A percentile compares a stretch with the other conserved stretches of the same genome.
These are phyloP conservation scores for Apostichopus japonicus DNA, from an alignment of 35 echinoderm and acorn worm genomes.

Conservation along the genomic window DNA sequence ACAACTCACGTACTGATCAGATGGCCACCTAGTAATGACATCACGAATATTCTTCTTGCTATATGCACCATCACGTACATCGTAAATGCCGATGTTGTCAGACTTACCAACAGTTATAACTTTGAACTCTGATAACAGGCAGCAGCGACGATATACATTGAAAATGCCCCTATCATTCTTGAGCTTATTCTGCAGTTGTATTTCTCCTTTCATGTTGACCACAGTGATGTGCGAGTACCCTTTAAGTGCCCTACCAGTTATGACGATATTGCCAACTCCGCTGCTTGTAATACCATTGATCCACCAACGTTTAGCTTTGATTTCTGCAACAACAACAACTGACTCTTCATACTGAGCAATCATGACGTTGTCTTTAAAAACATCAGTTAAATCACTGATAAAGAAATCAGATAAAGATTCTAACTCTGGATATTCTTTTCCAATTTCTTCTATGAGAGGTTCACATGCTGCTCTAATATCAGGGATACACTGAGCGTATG, in stretches of 20 bases:
- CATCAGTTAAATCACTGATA: not conserved
- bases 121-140: too few species aligned
- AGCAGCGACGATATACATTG: too few species aligned
- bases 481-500: not conserved
- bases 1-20: too few species aligned
- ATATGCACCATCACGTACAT: too few species aligned
- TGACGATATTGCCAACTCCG: not conserved
- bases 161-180: too few species aligned
- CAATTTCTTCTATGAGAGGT: not conserved
- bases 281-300: not conserved
- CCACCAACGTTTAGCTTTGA: too few species aligned
- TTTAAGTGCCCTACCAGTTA: not conserved
- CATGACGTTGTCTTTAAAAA: not conserved
- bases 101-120: too few species aligned
- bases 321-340: not conserved
- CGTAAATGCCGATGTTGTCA: not conserved
- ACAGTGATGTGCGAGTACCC: conserved; percentile 1
- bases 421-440: not conserved
- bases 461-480: not conserved
- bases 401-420: not conserved
- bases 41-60: too few species aligned
- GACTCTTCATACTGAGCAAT: not conserved
- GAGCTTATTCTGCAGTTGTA: too few species aligned
- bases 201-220: not conserved
- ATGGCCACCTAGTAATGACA: too few species aligned